These are phyloP conservation scores for Micronycteris hirsuta DNA, from an alignment of 2,113 vertebrate genomes.

Conservation along the genomic window DNA sequence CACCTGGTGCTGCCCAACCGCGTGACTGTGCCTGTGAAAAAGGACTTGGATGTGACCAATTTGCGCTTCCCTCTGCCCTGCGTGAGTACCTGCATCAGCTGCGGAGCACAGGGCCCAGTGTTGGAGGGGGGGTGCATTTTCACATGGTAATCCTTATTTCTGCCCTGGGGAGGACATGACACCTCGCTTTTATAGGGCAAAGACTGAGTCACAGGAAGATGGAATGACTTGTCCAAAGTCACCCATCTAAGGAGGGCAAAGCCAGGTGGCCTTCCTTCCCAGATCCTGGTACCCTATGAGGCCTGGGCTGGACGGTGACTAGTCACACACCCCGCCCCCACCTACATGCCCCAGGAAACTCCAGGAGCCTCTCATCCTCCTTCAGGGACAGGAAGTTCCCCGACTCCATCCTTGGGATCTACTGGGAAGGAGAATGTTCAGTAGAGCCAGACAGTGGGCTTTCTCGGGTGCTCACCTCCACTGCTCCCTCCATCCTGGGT, in stretches of 20 bases:
- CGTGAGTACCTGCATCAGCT: constrained; percentile 79
- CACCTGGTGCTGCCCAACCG: constrained; percentile 95
- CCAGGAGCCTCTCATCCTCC: background rate
- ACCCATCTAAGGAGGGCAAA: background rate
- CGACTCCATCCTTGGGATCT: background rate
- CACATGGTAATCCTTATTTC: background rate
- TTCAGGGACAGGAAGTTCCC: background rate
- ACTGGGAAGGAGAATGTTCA: background rate
- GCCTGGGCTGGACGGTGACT: background rate
- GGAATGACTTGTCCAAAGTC: background rate
- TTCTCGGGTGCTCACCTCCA: background rate
- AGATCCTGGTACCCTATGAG: rapidly evolving
- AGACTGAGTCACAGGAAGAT: background rate
- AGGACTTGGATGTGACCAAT: constrained; percentile 90
- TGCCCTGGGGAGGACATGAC: rapidly evolving
- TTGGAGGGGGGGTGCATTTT: background rate
- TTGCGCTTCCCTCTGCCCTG: constrained; percentile 93
- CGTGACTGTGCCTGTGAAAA: constrained; percentile 92
- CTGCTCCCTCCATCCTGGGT: background rate
- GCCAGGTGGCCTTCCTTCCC: background rate
- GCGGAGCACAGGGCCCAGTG: rapidly evolving
- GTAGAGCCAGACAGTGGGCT: background rate
- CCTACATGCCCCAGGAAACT: background rate
- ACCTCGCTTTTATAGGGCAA: background rate
- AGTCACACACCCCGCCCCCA: background rate